Base-by-base conservation (phyloP, 1,140 invertebrate species). In the Drosophila azteca region DNA sequence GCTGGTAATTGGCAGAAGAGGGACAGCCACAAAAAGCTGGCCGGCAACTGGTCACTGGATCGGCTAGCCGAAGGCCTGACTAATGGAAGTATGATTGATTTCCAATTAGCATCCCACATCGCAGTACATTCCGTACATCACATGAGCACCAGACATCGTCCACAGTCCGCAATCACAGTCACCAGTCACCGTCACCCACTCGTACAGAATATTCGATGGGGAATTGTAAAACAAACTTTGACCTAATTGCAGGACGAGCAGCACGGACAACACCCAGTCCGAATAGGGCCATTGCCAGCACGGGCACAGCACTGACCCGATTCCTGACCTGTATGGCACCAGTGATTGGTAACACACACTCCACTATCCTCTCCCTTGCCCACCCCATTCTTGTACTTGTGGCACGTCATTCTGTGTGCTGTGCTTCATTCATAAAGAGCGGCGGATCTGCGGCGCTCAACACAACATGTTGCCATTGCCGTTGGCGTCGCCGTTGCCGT, bases 261-360 rank as follows among this genome's bases (percentile, higher is more conserved):
- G 24, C 75, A 17, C 15, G 59, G 62, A 52, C 48, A 49, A 13
- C 35, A 39, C 35, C 35, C 35, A 39, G 35, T 39, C n/a, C 22
- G 50, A 62, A 50, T 49, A 70, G 52, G 64, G 48, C 55, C 51
- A 43, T 62, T 65, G 57, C 62, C 61, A 63, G 71, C 66, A 84
- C 82, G 35, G 89, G 85, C 62, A 84, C 90, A 48, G 74, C 90
- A 43, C 71, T 91, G 76, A 90, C 90, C 46, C 76, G 90, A 51
- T 91, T 91, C 76, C 71, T 91, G 79, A 85, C 90, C 77, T 91
- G 90, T 65, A 91, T 91, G 90, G 90, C 90, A 69, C 90, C 90
- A 54, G 90, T 91, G 46, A 90, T 91, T 84, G 90, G 90, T 91
- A 91, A 91, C 35, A 39, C 35, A 39, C 35, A 13, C 35, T 13